Evolutionary conservation across 2,888 invertebrate species (phyloP), one percentile per base, ranked within the genome.

Genomic region (Noctuana brunneofusca): DNA sequence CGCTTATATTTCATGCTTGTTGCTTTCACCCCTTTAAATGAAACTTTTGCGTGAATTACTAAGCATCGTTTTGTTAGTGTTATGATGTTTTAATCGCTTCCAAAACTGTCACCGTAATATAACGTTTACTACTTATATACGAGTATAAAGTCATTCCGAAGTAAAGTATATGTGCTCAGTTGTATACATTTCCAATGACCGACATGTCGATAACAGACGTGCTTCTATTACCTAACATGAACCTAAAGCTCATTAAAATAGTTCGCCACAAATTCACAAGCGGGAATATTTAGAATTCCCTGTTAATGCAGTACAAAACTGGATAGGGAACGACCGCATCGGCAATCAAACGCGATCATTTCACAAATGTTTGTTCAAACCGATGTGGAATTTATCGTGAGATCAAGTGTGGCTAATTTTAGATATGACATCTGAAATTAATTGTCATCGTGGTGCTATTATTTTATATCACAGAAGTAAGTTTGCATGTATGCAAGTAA

Each of bases 271-370:
- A 70, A 71, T 68, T 75, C 6, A 38, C 68, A 66, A 68, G 66
- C 68, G 65, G 67, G 64, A 69, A 72, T 69, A 65, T 50, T 63
- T 68, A 58, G 56, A 66, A 69, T 67, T 59, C 65, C 66, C 62
- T 58, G 58, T 68, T 66, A 78, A 79, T 82, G 48, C 24, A 22
- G 11, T 76, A 54, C 32, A 68, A 71, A 65, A 69, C 73, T 67
- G 71, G 60, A 16, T n/a, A 20, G 12, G 5, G 5, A 38, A n/a
- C 32, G 16, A 53, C 75, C 73, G 69, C 70, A 66, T 69, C 69
- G 64, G 75, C 82, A 80, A 88, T 87, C 82, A 81, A 83, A 84
- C 83, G 80, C 71, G 76, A 77, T 79, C 78, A 79, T 73, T 75
- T 73, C 68, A n/a, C 59, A 64, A 69, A 75, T 74, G 75, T 72